phyloP scores from a whole-genome alignment of 2,113 vertebrate species.

The Pogonocichla stellata region DNA sequence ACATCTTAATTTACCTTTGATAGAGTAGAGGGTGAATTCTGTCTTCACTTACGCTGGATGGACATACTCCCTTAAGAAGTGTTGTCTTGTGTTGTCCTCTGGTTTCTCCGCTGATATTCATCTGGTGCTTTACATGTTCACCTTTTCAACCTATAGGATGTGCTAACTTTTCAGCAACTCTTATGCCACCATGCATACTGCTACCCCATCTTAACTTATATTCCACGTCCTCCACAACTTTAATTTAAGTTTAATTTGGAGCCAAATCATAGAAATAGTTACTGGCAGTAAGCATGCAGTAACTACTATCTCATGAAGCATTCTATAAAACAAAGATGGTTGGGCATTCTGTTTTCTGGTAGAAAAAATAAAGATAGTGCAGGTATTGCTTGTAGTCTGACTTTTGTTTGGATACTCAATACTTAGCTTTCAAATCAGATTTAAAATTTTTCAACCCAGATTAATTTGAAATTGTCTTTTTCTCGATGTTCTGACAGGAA shows the following conservation, averaged over 20 bases:
- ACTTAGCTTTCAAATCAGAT: background rate
- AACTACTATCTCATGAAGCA: background rate
- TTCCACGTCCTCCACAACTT: background rate
- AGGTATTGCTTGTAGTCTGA: background rate
- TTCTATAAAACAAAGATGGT: background rate
- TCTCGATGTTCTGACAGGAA: background rate
- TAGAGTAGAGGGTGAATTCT: background rate
- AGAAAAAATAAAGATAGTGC: background rate
- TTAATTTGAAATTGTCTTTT: background rate
- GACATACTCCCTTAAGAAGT: background rate
- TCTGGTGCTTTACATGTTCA: background rate
- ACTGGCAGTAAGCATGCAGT: background rate
- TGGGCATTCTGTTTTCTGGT: background rate
- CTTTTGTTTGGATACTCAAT: background rate
- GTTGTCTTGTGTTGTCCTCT: background rate
- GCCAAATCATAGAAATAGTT: background rate
- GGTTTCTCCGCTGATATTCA: background rate
- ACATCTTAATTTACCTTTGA: background rate
- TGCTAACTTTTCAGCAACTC: background rate
- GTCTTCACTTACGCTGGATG: background rate
- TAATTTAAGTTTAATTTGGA: background rate
- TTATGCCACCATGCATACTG: background rate
- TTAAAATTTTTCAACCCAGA: background rate
- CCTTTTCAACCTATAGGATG: rapidly evolving
- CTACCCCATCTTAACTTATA: background rate